Evolutionary conservation across 2,888 invertebrate species (phyloP).

Genomic region (Pristionchus maxplancki): DNA sequence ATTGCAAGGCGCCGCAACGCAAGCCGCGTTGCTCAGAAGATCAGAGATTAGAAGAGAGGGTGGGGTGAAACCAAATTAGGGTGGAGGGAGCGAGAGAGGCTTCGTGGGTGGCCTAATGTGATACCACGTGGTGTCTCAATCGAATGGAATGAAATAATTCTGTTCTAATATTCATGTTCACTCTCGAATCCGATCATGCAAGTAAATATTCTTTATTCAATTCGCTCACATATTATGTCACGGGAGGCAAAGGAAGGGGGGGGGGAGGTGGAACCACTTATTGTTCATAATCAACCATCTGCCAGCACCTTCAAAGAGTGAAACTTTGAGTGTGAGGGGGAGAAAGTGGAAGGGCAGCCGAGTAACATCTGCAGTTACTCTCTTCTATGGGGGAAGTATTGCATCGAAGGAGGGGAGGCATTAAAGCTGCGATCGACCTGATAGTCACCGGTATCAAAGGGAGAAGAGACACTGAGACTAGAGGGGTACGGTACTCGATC

Average conservation of each 20-base stretch:
- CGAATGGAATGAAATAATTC: too few relatives aligned
- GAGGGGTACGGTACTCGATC: neutral
- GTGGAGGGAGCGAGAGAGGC: neutral
- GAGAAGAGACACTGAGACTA: constrained; percentile 52
- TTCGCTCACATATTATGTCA: neutral
- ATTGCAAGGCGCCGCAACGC: neutral
- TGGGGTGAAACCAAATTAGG: neutral
- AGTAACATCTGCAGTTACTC: neutral
- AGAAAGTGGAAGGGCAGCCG: constrained; percentile 18
- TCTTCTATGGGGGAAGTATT: constrained; percentile 52
- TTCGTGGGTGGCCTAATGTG: neutral
- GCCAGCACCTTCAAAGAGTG: neutral
- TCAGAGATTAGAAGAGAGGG: neutral
- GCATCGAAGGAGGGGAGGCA: constrained; percentile 26
- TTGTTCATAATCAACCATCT: neutral
- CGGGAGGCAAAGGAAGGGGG: neutral
- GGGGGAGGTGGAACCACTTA: neutral
- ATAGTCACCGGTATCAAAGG: constrained; percentile 6
- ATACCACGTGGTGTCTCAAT: neutral
- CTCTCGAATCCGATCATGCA: too few relatives aligned
- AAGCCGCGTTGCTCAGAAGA: neutral
- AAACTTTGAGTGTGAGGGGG: constrained; percentile 17
- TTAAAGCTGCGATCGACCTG: constrained; percentile 13
- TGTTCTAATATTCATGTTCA: too few relatives aligned
- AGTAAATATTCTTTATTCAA: neutral